These are phyloP conservation scores for Deroplatys truncata DNA, from an alignment of 2,888 invertebrate species.

Conservation along the genomic window DNA sequence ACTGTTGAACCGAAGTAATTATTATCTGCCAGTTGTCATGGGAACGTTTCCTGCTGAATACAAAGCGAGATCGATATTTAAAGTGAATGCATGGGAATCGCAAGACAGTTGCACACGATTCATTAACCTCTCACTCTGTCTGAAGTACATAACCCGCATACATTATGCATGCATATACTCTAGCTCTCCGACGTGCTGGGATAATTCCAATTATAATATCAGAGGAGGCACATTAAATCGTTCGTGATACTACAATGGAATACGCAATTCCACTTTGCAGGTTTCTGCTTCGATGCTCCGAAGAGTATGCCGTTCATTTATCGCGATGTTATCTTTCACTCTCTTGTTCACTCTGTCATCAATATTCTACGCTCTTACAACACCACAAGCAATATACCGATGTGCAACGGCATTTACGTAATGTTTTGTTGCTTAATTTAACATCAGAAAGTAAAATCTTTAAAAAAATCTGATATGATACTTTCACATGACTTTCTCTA, in stretches of 20 bases:
- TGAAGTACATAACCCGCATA: neutral
- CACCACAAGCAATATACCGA: too few species aligned
- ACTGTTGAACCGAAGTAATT: too few species aligned
- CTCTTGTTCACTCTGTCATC: too few species aligned
- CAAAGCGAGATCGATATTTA: neutral
- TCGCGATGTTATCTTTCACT: too few species aligned
- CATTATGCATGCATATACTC: neutral
- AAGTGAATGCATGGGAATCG: neutral
- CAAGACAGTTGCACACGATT: neutral
- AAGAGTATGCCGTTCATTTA: neutral
- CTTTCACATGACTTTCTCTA: too few species aligned
- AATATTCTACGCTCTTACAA: too few species aligned
- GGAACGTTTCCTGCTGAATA: neutral
- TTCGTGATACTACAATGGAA: neutral
- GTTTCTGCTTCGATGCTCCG: neutral
- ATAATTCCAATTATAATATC: neutral
- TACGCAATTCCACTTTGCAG: neutral
- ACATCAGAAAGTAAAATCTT: too few species aligned
- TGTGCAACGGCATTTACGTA: too few species aligned
- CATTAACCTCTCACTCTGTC: neutral
- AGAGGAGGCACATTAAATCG: neutral
- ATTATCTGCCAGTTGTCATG: too few species aligned
- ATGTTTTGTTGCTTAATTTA: too few species aligned
- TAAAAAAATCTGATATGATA: too few species aligned
- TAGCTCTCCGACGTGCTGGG: too few species aligned